Percentiles rank a stretch among this genome's conserved stretches.
phyloP scores from a whole-genome alignment of 1,140 invertebrate species.

The Zeugodacus cucurbitae region DNA sequence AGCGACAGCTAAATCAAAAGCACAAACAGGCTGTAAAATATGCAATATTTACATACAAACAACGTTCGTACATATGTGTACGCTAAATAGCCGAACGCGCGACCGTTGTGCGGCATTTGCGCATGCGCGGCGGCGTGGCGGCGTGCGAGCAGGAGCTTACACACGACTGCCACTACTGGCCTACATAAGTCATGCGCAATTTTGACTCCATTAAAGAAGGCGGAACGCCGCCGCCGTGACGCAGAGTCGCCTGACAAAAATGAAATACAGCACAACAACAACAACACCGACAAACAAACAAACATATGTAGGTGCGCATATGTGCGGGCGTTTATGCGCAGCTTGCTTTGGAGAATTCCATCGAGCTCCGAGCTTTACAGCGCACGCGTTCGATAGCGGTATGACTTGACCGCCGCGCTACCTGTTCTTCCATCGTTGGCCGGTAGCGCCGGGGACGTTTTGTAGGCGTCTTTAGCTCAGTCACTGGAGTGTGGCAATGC shows the following conservation, averaged over 20 bases:
- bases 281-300: no score
- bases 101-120: background rate
- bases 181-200: constrained; percentile 35
- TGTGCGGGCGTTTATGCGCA: background rate
- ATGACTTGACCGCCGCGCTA: background rate
- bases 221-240: background rate
- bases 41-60: background rate
- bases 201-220: constrained; percentile 35
- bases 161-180: constrained; percentile 31
- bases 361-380: background rate
- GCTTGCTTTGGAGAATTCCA: background rate
- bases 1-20: background rate
- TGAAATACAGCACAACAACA: background rate
- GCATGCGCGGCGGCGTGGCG: background rate
- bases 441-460: background rate
- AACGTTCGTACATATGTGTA: background rate
- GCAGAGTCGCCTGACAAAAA: background rate
- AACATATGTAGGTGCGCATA: background rate
- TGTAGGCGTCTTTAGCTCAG: constrained; percentile 11
- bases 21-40: background rate
- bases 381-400: background rate
- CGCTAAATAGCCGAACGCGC: background rate
- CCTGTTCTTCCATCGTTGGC: background rate
- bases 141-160: background rate
- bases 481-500: constrained; percentile 4